A percentile compares a stretch with the other conserved stretches of the same genome.
Conservation (phyloP, 2,888 invertebrate species). For the Cancer borealis region DNA sequence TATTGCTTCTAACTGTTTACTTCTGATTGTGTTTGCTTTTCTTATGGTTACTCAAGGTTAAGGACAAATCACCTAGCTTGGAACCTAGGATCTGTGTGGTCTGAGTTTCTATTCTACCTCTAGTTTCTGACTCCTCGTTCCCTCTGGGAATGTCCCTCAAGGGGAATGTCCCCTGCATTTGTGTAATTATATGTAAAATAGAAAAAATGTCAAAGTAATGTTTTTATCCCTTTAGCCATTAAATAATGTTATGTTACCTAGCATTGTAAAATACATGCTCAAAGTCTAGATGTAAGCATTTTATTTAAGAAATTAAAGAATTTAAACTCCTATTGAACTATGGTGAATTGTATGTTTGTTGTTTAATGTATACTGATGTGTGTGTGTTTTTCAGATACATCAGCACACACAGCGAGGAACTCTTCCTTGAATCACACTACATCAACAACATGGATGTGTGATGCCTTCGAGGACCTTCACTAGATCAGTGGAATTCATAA, state of each 20-base stretch:
- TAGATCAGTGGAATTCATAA: not conserved
- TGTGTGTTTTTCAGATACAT: conserved; percentile 56
- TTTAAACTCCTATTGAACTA: not conserved
- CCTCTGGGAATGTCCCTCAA: too few species aligned
- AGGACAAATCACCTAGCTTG: too few species aligned
- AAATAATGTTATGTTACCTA: not conserved
- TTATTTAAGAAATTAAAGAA: not conserved
- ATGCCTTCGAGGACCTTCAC: not conserved
- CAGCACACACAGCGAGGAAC: conserved; percentile 62
- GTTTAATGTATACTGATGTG: not conserved
- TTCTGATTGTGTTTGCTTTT: too few species aligned
- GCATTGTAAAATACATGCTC: too few species aligned
- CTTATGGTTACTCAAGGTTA: too few species aligned
- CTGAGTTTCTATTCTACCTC: not conserved
- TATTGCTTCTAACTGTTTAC: too few species aligned
- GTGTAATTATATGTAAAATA: too few species aligned
- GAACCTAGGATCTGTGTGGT: too few species aligned
- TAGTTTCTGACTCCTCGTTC: not conserved
- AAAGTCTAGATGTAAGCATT: too few species aligned
- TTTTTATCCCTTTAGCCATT: not conserved
- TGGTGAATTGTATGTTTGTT: not conserved
- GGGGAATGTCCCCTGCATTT: too few species aligned
- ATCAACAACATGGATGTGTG: conserved; percentile 57
- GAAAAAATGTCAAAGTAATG: not conserved
- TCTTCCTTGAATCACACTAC: conserved; percentile 61